Evolutionary conservation across 23 tunicate species (phyloP).

Genomic region (Ciona savignyi): DNA sequence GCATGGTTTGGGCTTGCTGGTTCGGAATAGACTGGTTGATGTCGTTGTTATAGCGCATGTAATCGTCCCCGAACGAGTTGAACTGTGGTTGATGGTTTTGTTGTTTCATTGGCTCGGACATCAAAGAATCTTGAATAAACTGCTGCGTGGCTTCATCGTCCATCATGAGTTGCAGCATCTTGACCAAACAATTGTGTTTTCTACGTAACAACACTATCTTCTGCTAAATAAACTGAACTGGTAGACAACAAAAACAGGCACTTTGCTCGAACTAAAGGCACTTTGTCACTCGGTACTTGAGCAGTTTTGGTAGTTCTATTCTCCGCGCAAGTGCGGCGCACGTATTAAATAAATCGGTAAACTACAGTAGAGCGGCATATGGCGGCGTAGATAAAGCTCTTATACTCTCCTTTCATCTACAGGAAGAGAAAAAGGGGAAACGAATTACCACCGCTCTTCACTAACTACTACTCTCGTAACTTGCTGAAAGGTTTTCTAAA

Average conservation of each 20-base stretch:
- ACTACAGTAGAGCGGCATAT: background rate
- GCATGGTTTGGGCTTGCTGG: background rate
- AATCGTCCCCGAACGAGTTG: background rate
- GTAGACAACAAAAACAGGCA: background rate
- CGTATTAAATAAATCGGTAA: background rate
- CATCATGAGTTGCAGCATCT: background rate
- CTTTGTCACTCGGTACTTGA: background rate
- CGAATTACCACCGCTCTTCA: background rate
- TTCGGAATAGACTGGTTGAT: background rate
- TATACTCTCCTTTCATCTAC: slow-evolving; percentile 1
- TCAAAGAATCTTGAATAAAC: background rate
- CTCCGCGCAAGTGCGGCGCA: background rate
- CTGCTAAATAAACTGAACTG: background rate
- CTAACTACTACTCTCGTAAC: background rate
- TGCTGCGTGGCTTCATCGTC: background rate
- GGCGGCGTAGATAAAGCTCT: background rate
- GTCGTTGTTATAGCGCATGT: background rate
- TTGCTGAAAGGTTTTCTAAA: no score
- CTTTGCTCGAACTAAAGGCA: slow-evolving; percentile 1
- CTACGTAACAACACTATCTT: background rate
- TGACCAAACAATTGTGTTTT: background rate
- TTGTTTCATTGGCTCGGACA: background rate
- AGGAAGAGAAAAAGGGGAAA: background rate
- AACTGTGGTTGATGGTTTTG: background rate
- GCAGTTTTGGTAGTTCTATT: background rate